Base-by-base conservation (phyloP, 2,797 vertebrate species). In the Phataginus tricuspis region DNA sequence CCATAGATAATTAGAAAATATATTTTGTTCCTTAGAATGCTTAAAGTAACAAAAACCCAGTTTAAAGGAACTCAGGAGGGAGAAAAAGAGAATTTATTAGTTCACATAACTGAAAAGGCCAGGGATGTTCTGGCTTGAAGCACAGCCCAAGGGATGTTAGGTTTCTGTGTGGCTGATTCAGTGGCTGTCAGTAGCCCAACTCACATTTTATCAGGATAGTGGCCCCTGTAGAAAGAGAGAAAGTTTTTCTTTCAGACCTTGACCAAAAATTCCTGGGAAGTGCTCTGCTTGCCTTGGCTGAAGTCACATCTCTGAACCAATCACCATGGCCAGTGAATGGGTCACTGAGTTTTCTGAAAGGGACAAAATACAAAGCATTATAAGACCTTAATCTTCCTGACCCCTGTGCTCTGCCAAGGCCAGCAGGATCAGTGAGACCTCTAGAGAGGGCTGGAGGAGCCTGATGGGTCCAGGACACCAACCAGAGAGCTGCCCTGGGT, bases 1-100 rank as follows among this genome's bases (percentile, higher is more conserved):
- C n/a, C 13, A 19, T 34, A 74, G 39, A 55, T 92, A 75, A 63
- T 71, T 83, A 74, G 23, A 69, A 69, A 42, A 53, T 69, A 16
- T 86, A 61, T 72, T 78, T 31, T 72, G 13, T 68, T 94, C 71
- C 74, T 86, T 87, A 88, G 53, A 85, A 82, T 83, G 95, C 34
- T 88, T 80, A 69, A 55, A 71, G 29, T 79, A 29, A 77, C 79
- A 94, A 68, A 93, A 90, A 94, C 19, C 37, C 53, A 94, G 15
- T 78, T 80, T 94, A 93, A 94, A 90, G 2, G 13, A 59, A 42
- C 12, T 59, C 61, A n/a, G 13, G 39, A 45, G n/a, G 0, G 0
- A 37, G 57, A 79, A 84, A 86, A 51, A 78, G n/a, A 71, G 55
- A 72, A 63, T 64, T 29, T 83, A 79, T 91, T 96, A 89, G 23